Percentiles rank a stretch among this genome's conserved stretches.
Conservation (phyloP, 1,140 invertebrate genomes). For the Tetramorium parvispinum region DNA sequence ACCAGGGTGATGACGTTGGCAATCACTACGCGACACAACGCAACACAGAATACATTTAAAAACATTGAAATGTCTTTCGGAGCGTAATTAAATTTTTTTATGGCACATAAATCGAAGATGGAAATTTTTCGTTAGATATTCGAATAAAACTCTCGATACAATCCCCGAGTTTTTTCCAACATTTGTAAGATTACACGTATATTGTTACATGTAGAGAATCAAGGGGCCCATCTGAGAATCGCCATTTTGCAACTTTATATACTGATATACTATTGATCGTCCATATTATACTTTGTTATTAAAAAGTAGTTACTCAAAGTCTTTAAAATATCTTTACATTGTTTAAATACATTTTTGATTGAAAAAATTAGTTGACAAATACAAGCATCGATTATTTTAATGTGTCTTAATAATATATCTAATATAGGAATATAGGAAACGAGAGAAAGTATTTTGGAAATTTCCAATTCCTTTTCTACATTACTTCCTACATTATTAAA, state of each 20-base stretch:
- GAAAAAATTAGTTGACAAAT: not conserved
- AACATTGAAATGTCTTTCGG: conserved; percentile 7
- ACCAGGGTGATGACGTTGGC: not conserved
- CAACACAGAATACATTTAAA: not conserved
- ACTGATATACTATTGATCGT: not conserved
- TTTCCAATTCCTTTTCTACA: conserved; percentile 3
- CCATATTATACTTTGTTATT: conserved; percentile 27
- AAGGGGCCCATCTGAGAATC: not conserved
- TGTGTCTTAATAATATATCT: conserved; percentile 24
- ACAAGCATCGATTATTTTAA: conserved; percentile 29
- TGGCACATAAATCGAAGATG: not conserved
- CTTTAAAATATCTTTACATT: conserved; percentile 12
- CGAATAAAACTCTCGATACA: not conserved
- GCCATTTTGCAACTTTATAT: not conserved
- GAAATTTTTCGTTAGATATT: not conserved
- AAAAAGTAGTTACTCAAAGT: conserved; percentile 2
- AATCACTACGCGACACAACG: not conserved
- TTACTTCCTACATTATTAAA: not conserved
- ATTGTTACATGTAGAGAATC: not conserved
- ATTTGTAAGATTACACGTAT: not conserved
- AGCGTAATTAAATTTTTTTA: conserved; percentile 21
- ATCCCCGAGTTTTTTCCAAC: not conserved
- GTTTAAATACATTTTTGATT: not conserved
- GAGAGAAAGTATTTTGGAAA: not conserved
- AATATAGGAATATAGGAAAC: conserved; percentile 2